Conservation (phyloP, 64 coral and sea anemone species). For the Platygyra sinensis region DNA sequence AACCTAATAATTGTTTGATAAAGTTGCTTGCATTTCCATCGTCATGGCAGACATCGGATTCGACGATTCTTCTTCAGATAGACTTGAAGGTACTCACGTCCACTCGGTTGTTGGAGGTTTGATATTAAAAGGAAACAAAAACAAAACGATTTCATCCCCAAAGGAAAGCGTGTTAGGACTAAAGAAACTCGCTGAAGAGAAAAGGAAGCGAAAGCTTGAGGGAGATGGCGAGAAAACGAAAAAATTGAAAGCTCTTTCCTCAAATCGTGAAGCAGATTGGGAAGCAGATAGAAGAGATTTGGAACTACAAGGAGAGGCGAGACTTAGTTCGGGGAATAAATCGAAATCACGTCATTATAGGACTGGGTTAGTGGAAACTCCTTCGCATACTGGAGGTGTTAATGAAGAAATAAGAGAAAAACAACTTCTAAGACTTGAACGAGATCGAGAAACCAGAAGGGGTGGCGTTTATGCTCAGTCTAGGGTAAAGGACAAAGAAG, state of each 20-base stretch:
- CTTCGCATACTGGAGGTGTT: conserved; percentile 93
- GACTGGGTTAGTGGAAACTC: conserved; percentile 82
- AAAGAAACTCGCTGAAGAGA: conserved; percentile 92
- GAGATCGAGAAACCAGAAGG: conserved; percentile 79
- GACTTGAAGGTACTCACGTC: conserved; percentile 74
- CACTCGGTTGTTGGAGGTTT: conserved; percentile 69
- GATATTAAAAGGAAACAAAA: conserved; percentile 72
- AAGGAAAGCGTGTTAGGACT: conserved; percentile 83
- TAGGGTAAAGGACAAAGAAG: conserved; percentile 31
- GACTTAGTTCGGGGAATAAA: conserved; percentile 53
- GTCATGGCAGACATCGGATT: conserved; percentile 55
- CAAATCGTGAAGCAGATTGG: conserved; percentile 24
- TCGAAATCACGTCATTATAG: conserved; percentile 86
- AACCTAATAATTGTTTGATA: no score
- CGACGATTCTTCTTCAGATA: conserved; percentile 52
- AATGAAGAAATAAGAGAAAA: conserved; percentile 88
- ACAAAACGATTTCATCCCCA: conserved; percentile 56
- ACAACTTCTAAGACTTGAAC: conserved; percentile 79
- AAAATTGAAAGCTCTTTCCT: conserved; percentile 46
- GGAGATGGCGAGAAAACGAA: conserved; percentile 51
- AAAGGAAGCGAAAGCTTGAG: conserved; percentile 76
- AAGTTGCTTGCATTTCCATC: no score
- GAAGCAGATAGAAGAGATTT: conserved; percentile 16
- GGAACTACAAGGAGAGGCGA: conserved; percentile 17
- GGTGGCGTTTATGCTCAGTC: conserved; percentile 92